These are phyloP conservation scores for Tricholaema leucomelas DNA, from an alignment of 2,113 vertebrate genomes.

Conservation along the genomic window DNA sequence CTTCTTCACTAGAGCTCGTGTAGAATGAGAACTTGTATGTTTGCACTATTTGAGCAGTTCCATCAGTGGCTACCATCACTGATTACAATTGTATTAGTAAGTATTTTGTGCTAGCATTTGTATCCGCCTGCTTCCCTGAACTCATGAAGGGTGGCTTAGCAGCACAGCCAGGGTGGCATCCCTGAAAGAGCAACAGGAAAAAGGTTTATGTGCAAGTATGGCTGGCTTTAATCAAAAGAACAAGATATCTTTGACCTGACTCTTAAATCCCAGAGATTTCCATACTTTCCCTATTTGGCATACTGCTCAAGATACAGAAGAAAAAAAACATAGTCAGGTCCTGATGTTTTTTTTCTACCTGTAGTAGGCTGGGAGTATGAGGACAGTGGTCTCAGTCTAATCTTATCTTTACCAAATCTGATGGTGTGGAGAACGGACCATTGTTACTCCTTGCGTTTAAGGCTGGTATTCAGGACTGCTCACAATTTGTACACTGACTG, in stretches of 20 bases:
- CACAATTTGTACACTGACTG: neutral
- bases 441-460: neutral
- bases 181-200: neutral
- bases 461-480: neutral
- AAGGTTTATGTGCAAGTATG: neutral
- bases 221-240: neutral
- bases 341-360: neutral
- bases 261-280: neutral
- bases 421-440: neutral
- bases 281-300: neutral
- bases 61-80: accelerated
- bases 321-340: accelerated
- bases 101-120: neutral
- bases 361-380: accelerated
- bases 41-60: neutral
- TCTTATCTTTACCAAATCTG: neutral
- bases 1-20: neutral
- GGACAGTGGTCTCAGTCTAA: neutral
- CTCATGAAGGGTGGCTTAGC: neutral
- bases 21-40: accelerated
- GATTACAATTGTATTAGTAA: neutral
- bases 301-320: neutral
- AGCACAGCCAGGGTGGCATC: neutral
- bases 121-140: neutral
- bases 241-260: neutral